Base-by-base conservation (phyloP, 2,797 vertebrate genomes). In the Rhinophrynus dorsalis region DNA sequence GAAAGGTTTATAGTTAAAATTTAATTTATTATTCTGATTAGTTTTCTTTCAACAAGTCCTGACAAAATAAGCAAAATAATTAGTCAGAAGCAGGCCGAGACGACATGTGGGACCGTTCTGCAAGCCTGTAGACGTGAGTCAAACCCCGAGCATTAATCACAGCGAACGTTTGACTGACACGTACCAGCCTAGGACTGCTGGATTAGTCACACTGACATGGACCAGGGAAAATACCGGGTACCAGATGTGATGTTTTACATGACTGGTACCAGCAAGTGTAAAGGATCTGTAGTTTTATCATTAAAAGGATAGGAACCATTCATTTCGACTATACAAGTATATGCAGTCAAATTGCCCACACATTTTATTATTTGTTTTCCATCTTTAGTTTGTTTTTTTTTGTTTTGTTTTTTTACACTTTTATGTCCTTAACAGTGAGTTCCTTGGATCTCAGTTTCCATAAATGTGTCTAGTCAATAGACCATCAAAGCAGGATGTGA, bases 1-100 rank as follows among this genome's bases (percentile, higher is more conserved):
- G n/a, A 33, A 11, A 18, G 6, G 29, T 27, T 29, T 45, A 15
- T 23, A 56, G 18, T 10, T 12, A 17, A 15, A 13, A n/a, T 20
- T 23, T 21, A 6, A 55, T 56, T 67, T 67, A 57, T 67, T 57
- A 33, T 67, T 57, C 29, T 56, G 62, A 52, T 65, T 10, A 33
- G 30, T 38, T 30, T 33, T 12, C 32, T 38, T 68, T 59, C 32
- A 57, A 48, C 42, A 40, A 40, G 55, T 35, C 23, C 23, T 50
- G 55, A 50, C 54, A 21, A 50, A 50, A 50, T 48, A 58, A 50
- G 54, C 54, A 48, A 32, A 29, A 20, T 11, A 26, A 48, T 56
- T 35, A 18, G 21, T 45, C 5, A 4, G 40, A 58, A 30, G 6
- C 32, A 17, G 35, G 12, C 12, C 24, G n/a, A 55, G n/a, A 30